Base-by-base conservation (phyloP, 2,113 vertebrate species). In the Pangasianodon hypophthalmus region DNA sequence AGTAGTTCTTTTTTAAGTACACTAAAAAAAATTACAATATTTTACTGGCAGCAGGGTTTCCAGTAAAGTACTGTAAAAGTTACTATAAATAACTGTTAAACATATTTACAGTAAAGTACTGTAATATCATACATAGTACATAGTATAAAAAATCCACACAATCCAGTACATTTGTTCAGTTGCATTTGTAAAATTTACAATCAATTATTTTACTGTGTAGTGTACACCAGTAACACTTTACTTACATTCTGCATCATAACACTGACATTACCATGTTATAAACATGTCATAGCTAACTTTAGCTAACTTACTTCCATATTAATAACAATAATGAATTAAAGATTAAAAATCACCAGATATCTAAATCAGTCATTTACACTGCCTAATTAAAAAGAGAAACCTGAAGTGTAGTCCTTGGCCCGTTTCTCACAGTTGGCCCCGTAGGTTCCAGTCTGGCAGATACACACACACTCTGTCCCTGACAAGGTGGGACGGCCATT, bases 371-470 rank as follows among this genome's bases (percentile, higher is more conserved):
- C 9, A 46, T 77, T 77, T 77, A 46, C 19, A 29, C 2, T 44
- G 41, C 19, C 11, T 54, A 54, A 48, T 29, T 56, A 85, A 50
- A 29, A 32, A 52, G 54, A 14, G 4, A 24, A 95, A 99, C 98
- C 96, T 93, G 97, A 95, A 0, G 92, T 96, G 90, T 95, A 96
- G 50, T 96, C 97, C 0, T 96, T 96, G 5, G 97, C 96, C 24
- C 94, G 93, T 2, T 0, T 95, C 90, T 97, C 97, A 48, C 98
- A 99, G 96, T 94, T 95, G 3, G 94, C 0, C 0, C 98, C 97
- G 0, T 96, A 98, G 48, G 98, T 98, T 13, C 98, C 98, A 0
- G 96, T 96, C 83, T 95, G 96, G 89, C 98, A 99, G 26, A 98
- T 90, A 67, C 98, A 99, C 69, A 97, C 92, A 91, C 98, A 99